phyloP scores from a whole-genome alignment of 2,797 vertebrate species.

The Thunnus albacares region DNA sequence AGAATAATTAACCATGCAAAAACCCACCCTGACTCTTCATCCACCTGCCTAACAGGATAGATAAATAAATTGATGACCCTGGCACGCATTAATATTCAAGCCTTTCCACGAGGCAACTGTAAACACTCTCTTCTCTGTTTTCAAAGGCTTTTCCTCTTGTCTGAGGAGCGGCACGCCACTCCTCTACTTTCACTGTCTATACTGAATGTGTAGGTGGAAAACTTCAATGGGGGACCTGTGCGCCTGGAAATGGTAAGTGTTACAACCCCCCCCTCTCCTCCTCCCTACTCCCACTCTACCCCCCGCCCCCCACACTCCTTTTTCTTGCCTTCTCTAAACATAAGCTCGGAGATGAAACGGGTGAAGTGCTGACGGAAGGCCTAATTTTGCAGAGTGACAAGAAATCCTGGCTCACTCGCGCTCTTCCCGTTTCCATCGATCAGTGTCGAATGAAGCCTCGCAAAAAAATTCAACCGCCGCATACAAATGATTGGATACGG shows the following conservation, averaged over 20 bases:
- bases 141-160: constrained; percentile 64
- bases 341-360: constrained; percentile 71
- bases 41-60: constrained; percentile 77
- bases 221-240: constrained; percentile 69
- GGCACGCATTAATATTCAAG: constrained; percentile 69
- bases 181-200: constrained; percentile 41
- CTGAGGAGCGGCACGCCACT: constrained; percentile 15
- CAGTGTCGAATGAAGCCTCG: constrained; percentile 55
- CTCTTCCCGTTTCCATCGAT: constrained; percentile 74
- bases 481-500: constrained; percentile 70
- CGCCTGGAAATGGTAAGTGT: constrained; percentile 50
- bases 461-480: constrained; percentile 30
- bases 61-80: constrained; percentile 70
- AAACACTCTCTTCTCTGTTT: constrained; percentile 62
- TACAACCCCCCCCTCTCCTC: constrained; percentile 9
- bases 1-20: constrained; percentile 81
- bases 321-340: constrained; percentile 62
- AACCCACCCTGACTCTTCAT: constrained; percentile 67
- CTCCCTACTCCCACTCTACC: no score
- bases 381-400: constrained; percentile 77
- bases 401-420: constrained; percentile 55
- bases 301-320: not conserved
- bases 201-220: constrained; percentile 65
- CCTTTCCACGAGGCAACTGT: constrained; percentile 52
- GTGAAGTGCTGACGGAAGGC: constrained; percentile 69